Evolutionary conservation across 2,888 invertebrate species (phyloP).

Genomic region (Marronus borbonicus): DNA sequence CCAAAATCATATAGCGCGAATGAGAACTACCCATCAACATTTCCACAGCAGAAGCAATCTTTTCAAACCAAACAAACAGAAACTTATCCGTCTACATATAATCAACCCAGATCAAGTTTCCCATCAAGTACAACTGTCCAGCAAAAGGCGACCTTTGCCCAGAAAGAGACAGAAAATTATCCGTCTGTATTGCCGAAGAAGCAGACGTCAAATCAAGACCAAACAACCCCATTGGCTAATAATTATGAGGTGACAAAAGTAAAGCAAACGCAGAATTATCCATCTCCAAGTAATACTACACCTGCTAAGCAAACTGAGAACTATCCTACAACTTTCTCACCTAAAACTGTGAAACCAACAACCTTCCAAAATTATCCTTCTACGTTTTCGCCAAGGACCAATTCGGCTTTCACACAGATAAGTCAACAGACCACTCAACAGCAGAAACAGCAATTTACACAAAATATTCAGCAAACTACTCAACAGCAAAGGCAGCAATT

Average conservation of each 20-base stretch:
- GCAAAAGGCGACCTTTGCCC: conserved; percentile 49
- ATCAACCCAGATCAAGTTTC: conserved; percentile 52
- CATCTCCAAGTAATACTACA: conserved; percentile 54
- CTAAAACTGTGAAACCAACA: conserved; percentile 57
- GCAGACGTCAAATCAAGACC: conserved; percentile 54
- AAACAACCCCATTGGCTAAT: conserved; percentile 55
- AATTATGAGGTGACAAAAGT: conserved; percentile 55
- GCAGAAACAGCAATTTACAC: conserved; percentile 47
- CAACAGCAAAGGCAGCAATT: conserved; percentile 59
- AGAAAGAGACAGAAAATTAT: conserved; percentile 56
- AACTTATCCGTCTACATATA: conserved; percentile 61
- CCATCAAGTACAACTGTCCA: conserved; percentile 55
- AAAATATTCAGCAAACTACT: conserved; percentile 62
- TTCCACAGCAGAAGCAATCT: conserved; percentile 46
- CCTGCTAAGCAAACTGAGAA: conserved; percentile 58
- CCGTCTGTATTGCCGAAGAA: conserved; percentile 51
- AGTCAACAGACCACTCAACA: conserved; percentile 54
- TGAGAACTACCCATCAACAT: conserved; percentile 56
- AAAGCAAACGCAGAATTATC: conserved; percentile 59
- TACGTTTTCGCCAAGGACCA: conserved; percentile 66
- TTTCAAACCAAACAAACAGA: conserved; percentile 59
- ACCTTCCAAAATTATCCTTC: conserved; percentile 59
- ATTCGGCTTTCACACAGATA: conserved; percentile 63
- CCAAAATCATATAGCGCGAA: conserved; percentile 50
- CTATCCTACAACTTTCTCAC: conserved; percentile 66